Evolutionary conservation across 2,888 invertebrate genomes (phyloP).

Genomic region (Papilio demoleus): DNA sequence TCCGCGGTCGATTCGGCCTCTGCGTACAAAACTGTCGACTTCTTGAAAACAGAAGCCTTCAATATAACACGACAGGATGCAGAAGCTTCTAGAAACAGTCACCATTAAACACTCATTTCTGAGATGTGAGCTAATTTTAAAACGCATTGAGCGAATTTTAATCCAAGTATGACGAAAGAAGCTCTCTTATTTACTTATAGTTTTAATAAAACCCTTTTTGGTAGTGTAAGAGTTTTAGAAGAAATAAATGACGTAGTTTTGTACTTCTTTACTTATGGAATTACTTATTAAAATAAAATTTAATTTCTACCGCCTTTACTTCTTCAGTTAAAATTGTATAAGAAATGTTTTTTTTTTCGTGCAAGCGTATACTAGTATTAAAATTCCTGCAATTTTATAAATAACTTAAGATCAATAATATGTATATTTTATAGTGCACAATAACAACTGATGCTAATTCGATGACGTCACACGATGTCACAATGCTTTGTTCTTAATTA

Average conservation of each 20-base stretch:
- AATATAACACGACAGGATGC: slow-evolving; percentile 92
- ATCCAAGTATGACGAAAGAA: not conserved
- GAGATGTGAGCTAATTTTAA: not conserved
- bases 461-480: not conserved
- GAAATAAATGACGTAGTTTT: too few relatives aligned
- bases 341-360: too few relatives aligned
- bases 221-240: not conserved
- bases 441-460: not conserved
- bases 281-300: too few relatives aligned
- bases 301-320: too few relatives aligned
- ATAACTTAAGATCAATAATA: not conserved
- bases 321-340: too few relatives aligned
- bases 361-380: not conserved
- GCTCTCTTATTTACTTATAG: slow-evolving; percentile 18
- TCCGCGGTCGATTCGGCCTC: slow-evolving; percentile 69
- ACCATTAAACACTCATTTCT: slow-evolving; percentile 44
- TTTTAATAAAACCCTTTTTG: not conserved
- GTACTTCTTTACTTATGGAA: too few relatives aligned
- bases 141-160: not conserved
- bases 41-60: slow-evolving; percentile 96
- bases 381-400: not conserved
- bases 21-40: slow-evolving; percentile 96
- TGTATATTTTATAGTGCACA: not conserved
- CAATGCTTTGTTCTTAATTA: not conserved
- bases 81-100: slow-evolving; percentile 84